Base-by-base conservation (phyloP, 2,797 vertebrate genomes). In the Semotilus atromaculatus region DNA sequence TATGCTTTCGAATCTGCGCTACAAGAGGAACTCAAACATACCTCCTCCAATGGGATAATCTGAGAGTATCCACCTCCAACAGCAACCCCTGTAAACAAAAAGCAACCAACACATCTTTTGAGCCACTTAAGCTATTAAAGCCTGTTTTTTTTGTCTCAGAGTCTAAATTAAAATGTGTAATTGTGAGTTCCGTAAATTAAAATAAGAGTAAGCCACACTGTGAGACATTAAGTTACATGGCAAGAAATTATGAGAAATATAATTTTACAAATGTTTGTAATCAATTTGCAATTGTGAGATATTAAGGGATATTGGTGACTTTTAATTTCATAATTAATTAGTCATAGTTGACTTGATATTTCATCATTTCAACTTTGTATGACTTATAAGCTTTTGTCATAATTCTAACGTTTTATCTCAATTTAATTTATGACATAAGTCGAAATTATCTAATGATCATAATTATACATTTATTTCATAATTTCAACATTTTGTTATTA, bases 51-150 rank as follows among this genome's bases (percentile, higher is more conserved):
- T 43, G 96, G 96, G 90, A 96, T 87, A 86, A 97, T 93, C 83
- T 97, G 96, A 53, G 96, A 96, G 88, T 96, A 97, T 90, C 96
- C 96, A 16, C 96, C 96, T 83, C 96, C 96, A 87, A 95, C 95
- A 89, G 94, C 96, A 67, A 95, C 95, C 90, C 96, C 96, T 97
- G 91, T 53, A 83, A 85, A 90, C 11, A 80, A 34, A 60, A 84
- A 19, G 5, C 19, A 34, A n/a, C 36, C 34, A 38, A 36, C 7
- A 10, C 5, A 23, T 48, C 0, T 26, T 29, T 40, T 38, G 7
- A 38, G 13, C 8, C n/a, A 43, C 55, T 26, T 38, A 1, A 19
- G 67, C 23, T 31, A 8, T 51, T 29, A 72, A 72, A 29, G 70
- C 14, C 23, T n/a, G 43, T 45, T 60, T 58, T 58, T 26, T 26